phyloP scores from a whole-genome alignment of 2,113 vertebrate species.

The Podilymbus podiceps region DNA sequence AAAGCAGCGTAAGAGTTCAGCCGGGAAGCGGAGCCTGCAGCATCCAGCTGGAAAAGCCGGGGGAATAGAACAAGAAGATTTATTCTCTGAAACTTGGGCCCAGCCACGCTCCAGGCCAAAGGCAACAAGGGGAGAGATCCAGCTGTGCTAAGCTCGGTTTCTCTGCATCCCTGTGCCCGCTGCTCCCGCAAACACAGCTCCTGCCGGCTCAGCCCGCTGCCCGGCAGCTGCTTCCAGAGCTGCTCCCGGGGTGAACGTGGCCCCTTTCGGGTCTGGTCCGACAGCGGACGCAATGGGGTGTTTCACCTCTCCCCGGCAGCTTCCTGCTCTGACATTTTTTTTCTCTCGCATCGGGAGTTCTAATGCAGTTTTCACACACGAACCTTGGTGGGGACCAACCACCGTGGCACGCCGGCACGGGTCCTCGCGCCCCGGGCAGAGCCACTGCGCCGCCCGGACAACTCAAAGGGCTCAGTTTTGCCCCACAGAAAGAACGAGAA shows the following conservation, averaged over 20 bases:
- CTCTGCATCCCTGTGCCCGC: rapidly evolving
- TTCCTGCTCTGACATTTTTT: rapidly evolving
- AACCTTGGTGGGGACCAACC: rapidly evolving
- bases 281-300: rapidly evolving
- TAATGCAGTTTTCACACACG: rapidly evolving
- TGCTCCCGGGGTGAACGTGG: neutral
- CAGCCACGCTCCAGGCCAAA: neutral
- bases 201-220: neutral
- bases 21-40: neutral
- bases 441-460: rapidly evolving
- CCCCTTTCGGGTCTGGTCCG: neutral
- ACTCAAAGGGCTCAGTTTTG: neutral
- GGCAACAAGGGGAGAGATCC: neutral
- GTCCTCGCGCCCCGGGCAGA: rapidly evolving
- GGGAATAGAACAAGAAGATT: constrained; percentile 35
- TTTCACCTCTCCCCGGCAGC: neutral
- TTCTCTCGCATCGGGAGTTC: neutral
- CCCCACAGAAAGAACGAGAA: neutral
- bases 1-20: neutral
- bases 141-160: neutral
- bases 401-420: rapidly evolving
- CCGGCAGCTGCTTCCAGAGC: rapidly evolving
- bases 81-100: neutral
- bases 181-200: neutral
- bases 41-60: constrained; percentile 11